Evolutionary conservation across 1,140 invertebrate species (phyloP).

Genomic region (Leptinotarsa defecta): DNA sequence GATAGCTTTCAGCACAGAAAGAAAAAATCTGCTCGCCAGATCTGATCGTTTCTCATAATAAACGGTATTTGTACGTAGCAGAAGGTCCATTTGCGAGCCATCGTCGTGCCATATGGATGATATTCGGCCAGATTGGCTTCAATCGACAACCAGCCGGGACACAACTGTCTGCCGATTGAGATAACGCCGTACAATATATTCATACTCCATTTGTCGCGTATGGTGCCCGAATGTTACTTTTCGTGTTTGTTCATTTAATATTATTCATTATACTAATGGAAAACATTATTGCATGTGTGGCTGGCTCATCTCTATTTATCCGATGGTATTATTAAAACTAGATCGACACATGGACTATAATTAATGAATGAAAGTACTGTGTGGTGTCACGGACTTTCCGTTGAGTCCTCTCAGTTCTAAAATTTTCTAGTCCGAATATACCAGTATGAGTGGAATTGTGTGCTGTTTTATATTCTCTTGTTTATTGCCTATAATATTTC

Average conservation of each 20-base stretch:
- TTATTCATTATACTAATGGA: slow-evolving; percentile 31
- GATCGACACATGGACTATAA: slow-evolving; percentile 12
- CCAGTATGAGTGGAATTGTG: too few relatives aligned
- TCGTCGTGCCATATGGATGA: slow-evolving; percentile 28
- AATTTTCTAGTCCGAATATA: background rate
- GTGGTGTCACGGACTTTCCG: background rate
- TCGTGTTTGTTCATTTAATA: slow-evolving; percentile 32
- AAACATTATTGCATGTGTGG: slow-evolving; percentile 17
- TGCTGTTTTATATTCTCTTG: background rate
- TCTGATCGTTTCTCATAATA: slow-evolving; percentile 21
- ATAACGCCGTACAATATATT: slow-evolving; percentile 28
- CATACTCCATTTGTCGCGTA: slow-evolving; percentile 32
- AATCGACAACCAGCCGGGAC: slow-evolving; percentile 22
- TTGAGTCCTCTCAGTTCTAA: background rate
- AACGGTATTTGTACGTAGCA: slow-evolving; percentile 23
- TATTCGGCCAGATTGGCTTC: slow-evolving; percentile 30
- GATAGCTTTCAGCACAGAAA: background rate
- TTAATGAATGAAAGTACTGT: background rate
- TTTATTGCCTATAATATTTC: background rate
- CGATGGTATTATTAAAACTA: background rate
- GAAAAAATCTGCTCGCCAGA: slow-evolving; percentile 15
- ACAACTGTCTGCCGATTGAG: slow-evolving; percentile 30
- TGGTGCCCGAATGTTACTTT: slow-evolving; percentile 31
- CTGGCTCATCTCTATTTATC: slow-evolving; percentile 27
- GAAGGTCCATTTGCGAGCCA: slow-evolving; percentile 27